Evolutionary conservation across 2,888 invertebrate genomes (phyloP).

Genomic region (Dinocampus coccinellae): DNA sequence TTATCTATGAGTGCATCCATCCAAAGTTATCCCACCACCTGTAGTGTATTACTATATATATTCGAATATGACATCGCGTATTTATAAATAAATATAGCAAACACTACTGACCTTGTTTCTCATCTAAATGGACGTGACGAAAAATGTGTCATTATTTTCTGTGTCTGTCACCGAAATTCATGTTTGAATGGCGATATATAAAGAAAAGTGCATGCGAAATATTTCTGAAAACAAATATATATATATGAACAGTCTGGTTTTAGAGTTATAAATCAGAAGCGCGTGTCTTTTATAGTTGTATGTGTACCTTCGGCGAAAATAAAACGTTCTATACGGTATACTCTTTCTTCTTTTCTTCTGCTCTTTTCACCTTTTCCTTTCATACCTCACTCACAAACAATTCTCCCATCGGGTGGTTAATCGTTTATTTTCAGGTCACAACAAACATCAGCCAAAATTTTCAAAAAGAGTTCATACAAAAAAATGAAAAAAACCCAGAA

Average conservation of each 20-base stretch:
- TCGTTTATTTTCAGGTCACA: constrained; percentile 55
- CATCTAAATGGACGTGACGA: background rate
- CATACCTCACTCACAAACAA: background rate
- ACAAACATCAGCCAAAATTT: constrained; percentile 47
- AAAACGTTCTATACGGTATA: background rate
- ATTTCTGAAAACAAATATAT: constrained; percentile 38
- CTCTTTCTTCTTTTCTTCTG: background rate
- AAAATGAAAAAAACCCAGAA: background rate
- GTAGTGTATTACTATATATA: background rate
- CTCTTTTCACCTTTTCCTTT: background rate
- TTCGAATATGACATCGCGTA: background rate
- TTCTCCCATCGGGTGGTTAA: constrained; percentile 52
- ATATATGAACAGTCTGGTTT: constrained; percentile 33
- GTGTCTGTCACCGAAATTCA: background rate
- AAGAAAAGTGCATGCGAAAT: constrained; percentile 43
- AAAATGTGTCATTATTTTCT: background rate
- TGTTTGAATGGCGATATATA: constrained; percentile 7
- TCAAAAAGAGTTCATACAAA: background rate
- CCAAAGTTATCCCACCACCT: background rate
- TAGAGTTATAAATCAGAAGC: constrained; percentile 56
- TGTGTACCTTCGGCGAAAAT: background rate
- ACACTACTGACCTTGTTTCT: constrained; percentile 55
- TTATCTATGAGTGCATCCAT: background rate
- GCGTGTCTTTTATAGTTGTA: constrained; percentile 45
- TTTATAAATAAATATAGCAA: background rate